Evolutionary conservation across 2,113 vertebrate genomes (phyloP).

Genomic region (Columbina picui): DNA sequence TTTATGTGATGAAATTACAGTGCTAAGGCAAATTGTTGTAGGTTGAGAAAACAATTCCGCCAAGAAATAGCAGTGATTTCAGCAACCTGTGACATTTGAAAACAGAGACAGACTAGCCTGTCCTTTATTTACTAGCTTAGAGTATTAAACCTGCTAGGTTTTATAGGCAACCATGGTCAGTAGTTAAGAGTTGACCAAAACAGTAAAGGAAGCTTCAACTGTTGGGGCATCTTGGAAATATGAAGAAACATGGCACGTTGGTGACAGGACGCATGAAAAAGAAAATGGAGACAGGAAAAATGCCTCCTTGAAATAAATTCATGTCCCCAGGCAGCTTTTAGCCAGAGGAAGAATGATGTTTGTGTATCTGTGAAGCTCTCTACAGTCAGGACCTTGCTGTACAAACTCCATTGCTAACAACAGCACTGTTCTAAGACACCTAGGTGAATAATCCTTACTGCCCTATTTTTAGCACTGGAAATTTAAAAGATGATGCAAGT

Average conservation of each 20-base stretch:
- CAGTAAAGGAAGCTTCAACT: not conserved
- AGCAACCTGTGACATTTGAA: not conserved
- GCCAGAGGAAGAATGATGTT: not conserved
- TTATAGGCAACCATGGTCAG: not conserved
- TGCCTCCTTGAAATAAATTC: not conserved
- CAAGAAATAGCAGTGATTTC: not conserved
- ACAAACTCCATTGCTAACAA: not conserved
- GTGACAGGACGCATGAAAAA: not conserved
- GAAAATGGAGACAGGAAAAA: not conserved
- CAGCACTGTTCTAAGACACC: not conserved
- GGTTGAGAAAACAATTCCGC: conserved; percentile 13
- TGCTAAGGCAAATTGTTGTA: not conserved
- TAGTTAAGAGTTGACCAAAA: not conserved
- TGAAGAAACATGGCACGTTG: not conserved
- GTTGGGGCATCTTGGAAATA: not conserved
- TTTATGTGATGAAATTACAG: not conserved
- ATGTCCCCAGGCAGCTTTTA: not conserved
- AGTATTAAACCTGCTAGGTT: not conserved
- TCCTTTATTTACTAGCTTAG: not conserved
- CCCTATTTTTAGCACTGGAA: not conserved
- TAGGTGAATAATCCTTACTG: not conserved
- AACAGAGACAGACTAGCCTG: not conserved
- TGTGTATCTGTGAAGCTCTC: not conserved
- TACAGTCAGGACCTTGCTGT: not conserved
- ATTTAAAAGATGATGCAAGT: not conserved